Evolutionary conservation across 1,140 invertebrate genomes (phyloP).

Genomic region (Eupristina koningsbergeri): DNA sequence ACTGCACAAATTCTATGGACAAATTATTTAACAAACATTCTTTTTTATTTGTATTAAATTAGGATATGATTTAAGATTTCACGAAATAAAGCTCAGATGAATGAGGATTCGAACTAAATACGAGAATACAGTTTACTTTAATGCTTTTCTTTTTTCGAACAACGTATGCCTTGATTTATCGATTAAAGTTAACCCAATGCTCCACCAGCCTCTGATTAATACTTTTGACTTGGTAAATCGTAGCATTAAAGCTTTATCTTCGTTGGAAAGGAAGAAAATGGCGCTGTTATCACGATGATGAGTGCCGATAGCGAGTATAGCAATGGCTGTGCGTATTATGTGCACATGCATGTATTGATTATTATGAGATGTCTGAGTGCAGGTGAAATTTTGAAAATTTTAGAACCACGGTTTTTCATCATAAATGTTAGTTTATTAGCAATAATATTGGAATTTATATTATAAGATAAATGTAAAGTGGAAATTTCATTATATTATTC

Average conservation of each 20-base stretch:
- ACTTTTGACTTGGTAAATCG: not conserved
- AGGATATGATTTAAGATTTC: constrained; percentile 70
- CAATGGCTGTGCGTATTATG: not conserved
- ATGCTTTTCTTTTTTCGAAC: constrained; percentile 62
- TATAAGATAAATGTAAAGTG: not conserved
- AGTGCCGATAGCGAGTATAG: not conserved
- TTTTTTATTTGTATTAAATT: constrained; percentile 61
- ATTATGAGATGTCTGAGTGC: not conserved
- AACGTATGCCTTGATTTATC: constrained; percentile 58
- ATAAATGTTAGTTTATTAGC: not conserved
- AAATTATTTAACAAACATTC: not conserved
- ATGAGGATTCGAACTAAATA: constrained; percentile 58
- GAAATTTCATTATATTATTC: not conserved
- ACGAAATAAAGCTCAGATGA: constrained; percentile 45
- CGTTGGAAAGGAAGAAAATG: not conserved
- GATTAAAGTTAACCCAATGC: constrained; percentile 59
- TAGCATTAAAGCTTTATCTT: not conserved
- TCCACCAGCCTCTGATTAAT: not conserved
- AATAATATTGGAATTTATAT: not conserved
- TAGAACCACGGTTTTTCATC: not conserved
- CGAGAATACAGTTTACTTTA: constrained; percentile 71
- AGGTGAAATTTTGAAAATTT: not conserved
- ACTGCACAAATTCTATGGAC: not conserved
- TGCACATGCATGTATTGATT: not conserved
- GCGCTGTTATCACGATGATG: not conserved